Percentiles rank a stretch among this genome's conserved stretches.
phyloP scores from a whole-genome alignment of 2,888 invertebrate species.

The Apantesis nais region DNA sequence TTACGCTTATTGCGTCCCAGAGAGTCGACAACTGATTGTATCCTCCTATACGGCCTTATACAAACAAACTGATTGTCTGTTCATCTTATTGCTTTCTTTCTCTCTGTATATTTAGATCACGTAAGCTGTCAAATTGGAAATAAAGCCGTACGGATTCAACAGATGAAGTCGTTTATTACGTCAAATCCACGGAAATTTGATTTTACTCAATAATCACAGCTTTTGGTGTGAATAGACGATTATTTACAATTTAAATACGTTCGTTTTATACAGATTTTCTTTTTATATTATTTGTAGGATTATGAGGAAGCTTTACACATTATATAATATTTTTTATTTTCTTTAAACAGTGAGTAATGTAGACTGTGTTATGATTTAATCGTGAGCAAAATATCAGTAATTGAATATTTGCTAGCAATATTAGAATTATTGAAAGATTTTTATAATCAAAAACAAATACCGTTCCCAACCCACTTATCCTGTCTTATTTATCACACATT shows the following conservation, averaged over 20 bases:
- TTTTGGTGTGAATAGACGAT: slow-evolving; percentile 10
- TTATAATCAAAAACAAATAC: no score
- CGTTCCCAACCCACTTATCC: no score
- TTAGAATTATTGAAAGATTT: no score
- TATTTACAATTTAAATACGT: neutral
- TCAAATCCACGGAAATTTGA: slow-evolving; percentile 34
- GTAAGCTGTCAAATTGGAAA: slow-evolving; percentile 49
- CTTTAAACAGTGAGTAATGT: neutral
- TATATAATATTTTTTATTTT: neutral
- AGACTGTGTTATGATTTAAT: no score
- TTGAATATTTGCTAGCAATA: no score
- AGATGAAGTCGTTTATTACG: slow-evolving; percentile 50
- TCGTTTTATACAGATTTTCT: neutral
- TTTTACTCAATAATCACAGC: slow-evolving; percentile 32
- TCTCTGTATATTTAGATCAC: slow-evolving; percentile 40
- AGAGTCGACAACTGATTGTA: slow-evolving; percentile 72
- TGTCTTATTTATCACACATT: neutral
- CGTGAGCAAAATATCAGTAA: neutral
- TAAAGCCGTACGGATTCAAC: slow-evolving; percentile 46
- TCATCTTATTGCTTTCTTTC: slow-evolving; percentile 66
- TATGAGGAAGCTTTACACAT: neutral
- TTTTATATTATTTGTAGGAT: neutral
- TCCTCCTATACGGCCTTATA: slow-evolving; percentile 68
- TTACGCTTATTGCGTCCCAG: slow-evolving; percentile 80
- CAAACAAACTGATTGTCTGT: slow-evolving; percentile 79